Percentiles rank a stretch among this genome's conserved stretches.
phyloP scores from a whole-genome alignment of 2,888 invertebrate genomes.

The Apamea sordens region DNA sequence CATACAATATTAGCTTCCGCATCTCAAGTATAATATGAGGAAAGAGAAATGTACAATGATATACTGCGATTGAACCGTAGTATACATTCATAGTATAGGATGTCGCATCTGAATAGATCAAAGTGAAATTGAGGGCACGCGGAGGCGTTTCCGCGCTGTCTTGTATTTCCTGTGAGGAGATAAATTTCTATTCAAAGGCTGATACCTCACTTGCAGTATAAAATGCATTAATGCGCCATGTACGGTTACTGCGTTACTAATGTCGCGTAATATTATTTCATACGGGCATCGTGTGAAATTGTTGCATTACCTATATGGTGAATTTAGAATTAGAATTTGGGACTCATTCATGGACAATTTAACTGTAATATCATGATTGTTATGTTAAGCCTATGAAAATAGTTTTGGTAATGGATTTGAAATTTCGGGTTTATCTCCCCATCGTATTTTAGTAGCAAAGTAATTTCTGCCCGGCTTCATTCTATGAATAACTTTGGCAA shows the following conservation, averaged over 20 bases:
- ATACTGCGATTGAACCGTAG: slow-evolving; percentile 58
- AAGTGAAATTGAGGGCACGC: slow-evolving; percentile 79
- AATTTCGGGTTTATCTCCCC: slow-evolving; percentile 1
- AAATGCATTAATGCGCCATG: slow-evolving; percentile 66
- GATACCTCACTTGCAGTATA: slow-evolving; percentile 57
- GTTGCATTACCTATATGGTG: slow-evolving; percentile 6
- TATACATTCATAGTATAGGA: slow-evolving; percentile 55
- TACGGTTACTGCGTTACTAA: slow-evolving; percentile 60
- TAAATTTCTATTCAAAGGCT: slow-evolving; percentile 70
- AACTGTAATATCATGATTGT: slow-evolving; percentile 2
- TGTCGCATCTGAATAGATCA: slow-evolving; percentile 74
- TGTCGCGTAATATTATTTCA: slow-evolving; percentile 50
- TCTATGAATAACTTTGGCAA: neutral
- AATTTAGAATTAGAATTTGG: slow-evolving; percentile 5
- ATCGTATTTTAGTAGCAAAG: neutral
- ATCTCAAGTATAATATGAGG: slow-evolving; percentile 45
- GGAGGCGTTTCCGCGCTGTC: slow-evolving; percentile 73
- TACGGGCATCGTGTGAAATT: slow-evolving; percentile 15
- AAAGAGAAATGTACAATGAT: slow-evolving; percentile 60
- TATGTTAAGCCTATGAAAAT: neutral
- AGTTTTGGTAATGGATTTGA: slow-evolving; percentile 13
- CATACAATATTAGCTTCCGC: slow-evolving; percentile 48
- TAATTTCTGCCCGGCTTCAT: neutral
- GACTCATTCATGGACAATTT: slow-evolving; percentile 1
- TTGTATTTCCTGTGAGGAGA: slow-evolving; percentile 72